Conservation (phyloP, 2,797 vertebrate species). For the Borostomias antarcticus region DNA sequence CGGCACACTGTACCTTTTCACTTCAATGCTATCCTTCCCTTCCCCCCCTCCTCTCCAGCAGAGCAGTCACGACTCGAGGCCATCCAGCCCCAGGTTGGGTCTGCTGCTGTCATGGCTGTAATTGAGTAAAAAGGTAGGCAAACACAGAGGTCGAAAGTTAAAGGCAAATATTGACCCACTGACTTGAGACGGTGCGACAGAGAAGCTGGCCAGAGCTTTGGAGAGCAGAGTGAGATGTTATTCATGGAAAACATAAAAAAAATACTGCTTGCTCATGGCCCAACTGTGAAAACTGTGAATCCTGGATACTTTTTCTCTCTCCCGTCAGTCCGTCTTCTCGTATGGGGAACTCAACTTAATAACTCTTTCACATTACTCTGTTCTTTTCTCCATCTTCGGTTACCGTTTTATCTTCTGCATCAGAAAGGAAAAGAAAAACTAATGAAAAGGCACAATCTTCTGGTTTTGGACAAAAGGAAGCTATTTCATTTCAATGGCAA, state of each 20-base stretch:
- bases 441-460: conserved; percentile 47
- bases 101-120: conserved; percentile 42
- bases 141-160: conserved; percentile 74
- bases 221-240: conserved; percentile 29
- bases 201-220: conserved; percentile 24
- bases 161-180: conserved; percentile 75
- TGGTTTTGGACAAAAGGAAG: conserved; percentile 51
- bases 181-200: conserved; percentile 32
- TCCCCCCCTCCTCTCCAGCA: background rate
- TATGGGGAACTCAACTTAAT: conserved; percentile 7
- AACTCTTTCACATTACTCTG: background rate
- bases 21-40: no score
- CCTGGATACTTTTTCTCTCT: conserved; percentile 19
- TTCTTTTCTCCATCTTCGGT: conserved; percentile 44
- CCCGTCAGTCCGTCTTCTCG: conserved; percentile 1
- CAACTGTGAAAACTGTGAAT: background rate
- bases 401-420: conserved; percentile 54
- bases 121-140: conserved; percentile 67
- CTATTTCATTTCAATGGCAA: conserved; percentile 61
- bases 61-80: background rate
- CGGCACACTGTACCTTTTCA: no score
- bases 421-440: conserved; percentile 54
- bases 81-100: conserved; percentile 49
- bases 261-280: conserved; percentile 29
- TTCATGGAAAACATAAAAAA: conserved; percentile 30